Conservation (phyloP, 2,797 vertebrate genomes). For the Oryzias dopingdopingensis region DNA sequence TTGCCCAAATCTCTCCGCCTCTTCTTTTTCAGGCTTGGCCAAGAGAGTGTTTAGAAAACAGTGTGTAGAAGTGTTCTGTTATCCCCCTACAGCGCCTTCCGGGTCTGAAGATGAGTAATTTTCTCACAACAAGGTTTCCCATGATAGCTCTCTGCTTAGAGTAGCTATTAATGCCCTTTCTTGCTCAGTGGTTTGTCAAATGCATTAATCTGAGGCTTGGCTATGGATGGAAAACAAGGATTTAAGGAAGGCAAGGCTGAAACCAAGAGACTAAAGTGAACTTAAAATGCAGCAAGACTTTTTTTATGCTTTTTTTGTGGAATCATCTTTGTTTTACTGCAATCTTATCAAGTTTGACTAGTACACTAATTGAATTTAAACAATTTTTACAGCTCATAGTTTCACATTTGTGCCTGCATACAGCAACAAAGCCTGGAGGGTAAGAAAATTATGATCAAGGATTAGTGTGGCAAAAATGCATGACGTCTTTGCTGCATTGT, state of each 20-base stretch:
- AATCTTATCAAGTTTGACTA: conserved; percentile 36
- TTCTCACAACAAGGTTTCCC: conserved; percentile 74
- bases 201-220: conserved; percentile 72
- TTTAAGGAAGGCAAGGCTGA: conserved; percentile 1
- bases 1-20: conserved; percentile 27
- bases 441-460: conserved; percentile 12
- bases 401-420: conserved; percentile 5
- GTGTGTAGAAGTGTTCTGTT: conserved; percentile 45
- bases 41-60: conserved; percentile 57
- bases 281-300: conserved; percentile 13
- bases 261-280: conserved; percentile 10
- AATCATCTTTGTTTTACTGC: conserved; percentile 7
- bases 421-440: conserved; percentile 3
- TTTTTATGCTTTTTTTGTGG: conserved; percentile 21
- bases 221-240: conserved; percentile 40
- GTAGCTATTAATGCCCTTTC: conserved; percentile 81
- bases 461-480: neutral
- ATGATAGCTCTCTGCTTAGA: conserved; percentile 76
- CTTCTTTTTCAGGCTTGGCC: conserved; percentile 53
- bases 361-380: conserved; percentile 29
- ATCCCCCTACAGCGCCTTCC: conserved; percentile 47
- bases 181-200: conserved; percentile 80
- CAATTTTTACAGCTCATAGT: conserved; percentile 9
- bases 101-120: conserved; percentile 64
- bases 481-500: neutral